These are phyloP conservation scores for Calameuta filiformis DNA, from an alignment of 2,888 invertebrate genomes.

Conservation along the genomic window DNA sequence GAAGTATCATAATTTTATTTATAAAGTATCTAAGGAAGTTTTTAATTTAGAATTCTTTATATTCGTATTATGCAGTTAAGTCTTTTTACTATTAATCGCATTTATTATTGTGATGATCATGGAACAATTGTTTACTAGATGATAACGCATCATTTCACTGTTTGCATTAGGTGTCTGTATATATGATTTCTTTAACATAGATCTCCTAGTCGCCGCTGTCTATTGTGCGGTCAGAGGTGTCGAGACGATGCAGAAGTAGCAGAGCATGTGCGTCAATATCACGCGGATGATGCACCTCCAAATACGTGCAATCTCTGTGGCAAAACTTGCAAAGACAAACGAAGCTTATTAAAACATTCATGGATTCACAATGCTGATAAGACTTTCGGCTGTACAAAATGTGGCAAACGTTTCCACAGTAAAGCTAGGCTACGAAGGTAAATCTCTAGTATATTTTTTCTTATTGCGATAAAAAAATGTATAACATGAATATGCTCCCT, in stretches of 20 bases:
- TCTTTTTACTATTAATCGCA: conserved; percentile 7
- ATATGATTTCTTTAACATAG: conserved; percentile 28
- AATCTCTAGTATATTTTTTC: background rate
- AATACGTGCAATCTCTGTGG: conserved; percentile 77
- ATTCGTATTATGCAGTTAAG: conserved; percentile 4
- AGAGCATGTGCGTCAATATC: conserved; percentile 72
- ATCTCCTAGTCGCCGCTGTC: conserved; percentile 68
- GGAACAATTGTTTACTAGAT: background rate
- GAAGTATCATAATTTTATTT: background rate
- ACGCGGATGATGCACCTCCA: conserved; percentile 72
- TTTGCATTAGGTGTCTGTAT: background rate
- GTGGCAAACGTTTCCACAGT: conserved; percentile 78
- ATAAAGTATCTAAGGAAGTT: background rate
- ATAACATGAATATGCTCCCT: background rate
- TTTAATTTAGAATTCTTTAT: background rate
- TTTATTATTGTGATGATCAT: background rate
- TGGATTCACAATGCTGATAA: conserved; percentile 77
- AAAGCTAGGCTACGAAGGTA: conserved; percentile 70
- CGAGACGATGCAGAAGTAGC: conserved; percentile 74
- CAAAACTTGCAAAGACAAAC: conserved; percentile 76
- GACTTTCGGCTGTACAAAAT: conserved; percentile 74
- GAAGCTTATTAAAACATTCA: conserved; percentile 75
- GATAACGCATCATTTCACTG: conserved; percentile 10
- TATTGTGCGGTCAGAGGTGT: conserved; percentile 75
- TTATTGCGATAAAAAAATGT: background rate